Conservation (phyloP, 1,140 invertebrate genomes). For the Pemphigus obesinymphae region DNA sequence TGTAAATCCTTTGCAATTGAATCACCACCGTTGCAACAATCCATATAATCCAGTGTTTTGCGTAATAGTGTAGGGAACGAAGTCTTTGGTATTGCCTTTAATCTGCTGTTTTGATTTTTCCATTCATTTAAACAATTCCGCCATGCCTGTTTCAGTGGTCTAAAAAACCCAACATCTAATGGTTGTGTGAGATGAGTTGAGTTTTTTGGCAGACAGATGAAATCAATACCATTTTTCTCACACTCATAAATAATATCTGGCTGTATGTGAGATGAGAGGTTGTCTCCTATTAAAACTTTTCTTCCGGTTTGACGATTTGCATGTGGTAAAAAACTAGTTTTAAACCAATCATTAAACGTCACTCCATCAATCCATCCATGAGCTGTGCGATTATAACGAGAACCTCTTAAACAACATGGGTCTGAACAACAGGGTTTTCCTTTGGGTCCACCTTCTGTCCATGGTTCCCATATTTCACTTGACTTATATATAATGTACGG, state of each 20-base stretch:
- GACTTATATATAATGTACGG: not conserved
- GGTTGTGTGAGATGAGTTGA: constrained; percentile 53
- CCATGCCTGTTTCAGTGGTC: constrained; percentile 50
- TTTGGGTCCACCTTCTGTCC: not conserved
- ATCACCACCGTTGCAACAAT: not conserved
- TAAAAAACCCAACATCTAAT: constrained; percentile 50
- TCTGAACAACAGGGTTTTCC: not conserved
- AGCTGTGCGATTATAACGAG: not conserved
- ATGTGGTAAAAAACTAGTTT: not conserved
- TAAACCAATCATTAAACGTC: not conserved
- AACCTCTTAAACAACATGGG: not conserved
- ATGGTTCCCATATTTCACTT: not conserved
- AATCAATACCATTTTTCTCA: constrained; percentile 49
- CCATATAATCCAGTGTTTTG: not conserved
- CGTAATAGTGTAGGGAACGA: not conserved
- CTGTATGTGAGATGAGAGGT: not conserved
- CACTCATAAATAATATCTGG: not conserved
- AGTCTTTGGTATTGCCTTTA: not conserved
- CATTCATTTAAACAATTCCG: constrained; percentile 46
- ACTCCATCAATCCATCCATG: not conserved
- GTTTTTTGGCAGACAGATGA: constrained; percentile 51
- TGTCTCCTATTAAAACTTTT: constrained; percentile 1
- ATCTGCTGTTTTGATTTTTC: constrained; percentile 42
- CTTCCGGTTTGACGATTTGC: not conserved
- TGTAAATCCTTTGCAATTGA: not conserved